These are phyloP conservation scores for Crepidodera aurea DNA, from an alignment of 2,888 invertebrate genomes.

Conservation along the genomic window DNA sequence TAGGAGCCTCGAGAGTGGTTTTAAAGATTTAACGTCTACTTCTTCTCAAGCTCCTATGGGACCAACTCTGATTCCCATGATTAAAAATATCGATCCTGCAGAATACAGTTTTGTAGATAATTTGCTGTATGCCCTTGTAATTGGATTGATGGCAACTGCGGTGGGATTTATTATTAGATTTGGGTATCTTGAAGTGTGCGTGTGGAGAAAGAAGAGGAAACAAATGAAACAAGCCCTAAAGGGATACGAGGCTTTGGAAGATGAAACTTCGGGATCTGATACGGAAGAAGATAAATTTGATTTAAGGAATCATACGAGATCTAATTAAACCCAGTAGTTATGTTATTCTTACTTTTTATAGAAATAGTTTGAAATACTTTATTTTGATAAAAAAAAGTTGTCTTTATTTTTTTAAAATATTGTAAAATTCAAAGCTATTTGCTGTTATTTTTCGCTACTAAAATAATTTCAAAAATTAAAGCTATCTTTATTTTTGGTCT, in stretches of 20 bases:
- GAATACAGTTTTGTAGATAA: slow-evolving; percentile 54
- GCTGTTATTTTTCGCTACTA: no score
- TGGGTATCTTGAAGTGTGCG: slow-evolving; percentile 23
- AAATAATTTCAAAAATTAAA: no score
- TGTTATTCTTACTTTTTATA: background rate
- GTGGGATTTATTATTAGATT: slow-evolving; percentile 34
- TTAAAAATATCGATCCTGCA: slow-evolving; percentile 46
- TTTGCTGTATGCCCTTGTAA: slow-evolving; percentile 40
- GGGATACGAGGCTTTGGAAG: slow-evolving; percentile 43
- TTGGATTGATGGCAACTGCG: slow-evolving; percentile 38
- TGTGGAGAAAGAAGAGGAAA: slow-evolving; percentile 32
- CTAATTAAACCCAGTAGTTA: background rate
- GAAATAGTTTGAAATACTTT: background rate
- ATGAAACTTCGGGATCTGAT: slow-evolving; percentile 41
- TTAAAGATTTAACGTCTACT: slow-evolving; percentile 41
- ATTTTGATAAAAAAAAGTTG: no score
- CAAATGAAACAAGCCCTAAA: slow-evolving; percentile 29
- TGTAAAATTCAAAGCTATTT: no score
- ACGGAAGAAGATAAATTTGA: slow-evolving; percentile 51
- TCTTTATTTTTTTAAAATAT: no score
- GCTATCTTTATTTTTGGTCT: no score
- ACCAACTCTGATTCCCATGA: slow-evolving; percentile 41
- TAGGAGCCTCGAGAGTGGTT: slow-evolving; percentile 50
- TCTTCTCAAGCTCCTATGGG: slow-evolving; percentile 17
- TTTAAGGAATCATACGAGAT: slow-evolving; percentile 38